These are phyloP conservation scores for Phenganax stokvisi DNA, from an alignment of 92 coral and sea anemone species.

Conservation along the genomic window DNA sequence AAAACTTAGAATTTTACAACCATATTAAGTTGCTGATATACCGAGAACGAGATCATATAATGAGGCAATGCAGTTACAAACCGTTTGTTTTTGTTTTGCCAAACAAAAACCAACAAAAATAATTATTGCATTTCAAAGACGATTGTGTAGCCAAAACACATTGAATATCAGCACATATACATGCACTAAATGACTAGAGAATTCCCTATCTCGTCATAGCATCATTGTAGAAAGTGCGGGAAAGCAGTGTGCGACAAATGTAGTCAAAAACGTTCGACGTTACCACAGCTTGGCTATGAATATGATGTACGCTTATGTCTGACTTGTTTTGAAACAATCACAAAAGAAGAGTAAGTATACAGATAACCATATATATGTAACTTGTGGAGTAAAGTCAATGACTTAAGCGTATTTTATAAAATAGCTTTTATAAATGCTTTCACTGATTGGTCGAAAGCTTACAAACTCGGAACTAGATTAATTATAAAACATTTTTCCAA, in stretches of 20 bases:
- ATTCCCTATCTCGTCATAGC: constrained; percentile 43
- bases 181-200: background rate
- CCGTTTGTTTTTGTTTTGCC: no score
- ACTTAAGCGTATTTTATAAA: no score
- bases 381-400: no score
- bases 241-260: constrained; percentile 86
- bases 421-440: no score
- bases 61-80: no score
- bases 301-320: constrained; percentile 78
- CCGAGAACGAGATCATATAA: no score
- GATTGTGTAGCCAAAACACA: background rate
- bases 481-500: no score
- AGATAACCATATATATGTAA: background rate
- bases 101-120: background rate
- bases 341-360: constrained; percentile 87
- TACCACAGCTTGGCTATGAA: constrained; percentile 88
- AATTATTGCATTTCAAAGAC: background rate
- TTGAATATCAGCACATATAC: background rate
- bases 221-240: constrained; percentile 97
- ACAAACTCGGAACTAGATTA: no score
- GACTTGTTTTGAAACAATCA: constrained; percentile 76
- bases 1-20: no score
- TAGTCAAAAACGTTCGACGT: constrained; percentile 68
- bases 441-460: no score
- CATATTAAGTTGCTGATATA: no score